These are phyloP conservation scores for Engraulis encrasicolus DNA, from an alignment of 2,113 vertebrate species.

Conservation along the genomic window DNA sequence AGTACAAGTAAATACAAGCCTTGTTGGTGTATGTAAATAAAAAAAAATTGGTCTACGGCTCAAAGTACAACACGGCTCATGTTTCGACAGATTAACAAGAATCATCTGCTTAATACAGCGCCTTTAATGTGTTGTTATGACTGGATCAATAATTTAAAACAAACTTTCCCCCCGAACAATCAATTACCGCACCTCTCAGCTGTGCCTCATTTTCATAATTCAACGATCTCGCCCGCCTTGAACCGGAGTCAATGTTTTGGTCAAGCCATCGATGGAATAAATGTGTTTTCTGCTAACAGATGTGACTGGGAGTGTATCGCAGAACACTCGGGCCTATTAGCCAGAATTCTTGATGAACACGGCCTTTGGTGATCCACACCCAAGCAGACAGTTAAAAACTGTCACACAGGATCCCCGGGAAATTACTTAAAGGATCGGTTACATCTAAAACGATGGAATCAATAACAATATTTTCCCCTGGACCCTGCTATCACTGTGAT, in stretches of 20 bases:
- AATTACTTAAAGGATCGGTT: conserved; percentile 93
- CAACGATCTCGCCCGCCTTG: conserved; percentile 65
- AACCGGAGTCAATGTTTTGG: conserved; percentile 70
- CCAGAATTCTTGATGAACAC: conserved; percentile 84
- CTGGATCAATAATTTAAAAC: conserved; percentile 81
- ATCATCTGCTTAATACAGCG: background rate
- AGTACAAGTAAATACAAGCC: background rate
- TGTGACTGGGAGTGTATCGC: conserved; percentile 78
- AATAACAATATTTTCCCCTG: conserved; percentile 98
- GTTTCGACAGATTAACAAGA: background rate
- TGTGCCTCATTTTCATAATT: conserved; percentile 87
- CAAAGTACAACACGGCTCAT: background rate
- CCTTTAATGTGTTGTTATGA: conserved; percentile 38
- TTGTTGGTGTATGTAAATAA: background rate
- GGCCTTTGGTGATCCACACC: conserved; percentile 73
- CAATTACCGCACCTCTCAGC: conserved; percentile 76
- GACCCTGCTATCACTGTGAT: conserved; percentile 81
- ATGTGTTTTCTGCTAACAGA: conserved; percentile 82
- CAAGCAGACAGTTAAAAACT: conserved; percentile 81
- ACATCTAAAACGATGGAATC: conserved; percentile 94
- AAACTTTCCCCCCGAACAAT: conserved; percentile 74
- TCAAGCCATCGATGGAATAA: conserved; percentile 71
- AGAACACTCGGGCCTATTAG: conserved; percentile 83
- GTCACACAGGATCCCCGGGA: conserved; percentile 81
- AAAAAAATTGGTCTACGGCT: background rate